Evolutionary conservation across 1,140 invertebrate species (phyloP), one percentile per base, ranked within the genome.

Genomic region (Scaptomyza hsui): DNA sequence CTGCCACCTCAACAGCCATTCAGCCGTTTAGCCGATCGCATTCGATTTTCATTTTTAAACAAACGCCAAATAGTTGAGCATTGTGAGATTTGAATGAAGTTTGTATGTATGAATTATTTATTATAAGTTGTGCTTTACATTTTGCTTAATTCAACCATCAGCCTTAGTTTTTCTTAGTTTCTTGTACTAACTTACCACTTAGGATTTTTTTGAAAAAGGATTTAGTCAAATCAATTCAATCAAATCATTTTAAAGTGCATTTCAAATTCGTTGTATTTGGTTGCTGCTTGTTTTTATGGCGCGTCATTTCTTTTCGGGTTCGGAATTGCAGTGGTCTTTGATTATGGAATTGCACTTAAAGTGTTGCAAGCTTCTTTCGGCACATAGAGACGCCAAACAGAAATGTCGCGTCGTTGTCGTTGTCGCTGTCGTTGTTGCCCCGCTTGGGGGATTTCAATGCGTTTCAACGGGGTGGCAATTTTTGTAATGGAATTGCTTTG

Each of bases 311-410:
- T 59, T 79, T 64, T 51, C 61, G 48, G 37, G 4, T 42, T 44
- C 32, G 29, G 56, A 45, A 59, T 67, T 68, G 52, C 65, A 53
- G 15, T 42, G 59, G 72, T 75, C 80, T 85, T 83, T 83, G 80
- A 85, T 83, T 83, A 83, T 83, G 72, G 60, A 85, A 83, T 85
- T 79, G 80, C 80, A 83, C 80, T 83, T 72, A 83, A 85, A 83
- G 75, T 83, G 75, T 85, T 85, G 75, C 78, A 75, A 64, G 49
- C 52, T 45, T 15, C 56, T 45, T 42, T 67, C 52, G 32, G 45
- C n/a, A n/a, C n/a, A n/a, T 29, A 9, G 41, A 29, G 21, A 44
- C 37, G 45, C 15, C 64, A 68, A 45, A 52, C 64, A 19, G 16
- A 61, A 19, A 29, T 29, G 26, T 29, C 26, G 26, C 39, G 29